Conservation (phyloP, 1,140 invertebrate genomes). For the Papilio glaucus region DNA sequence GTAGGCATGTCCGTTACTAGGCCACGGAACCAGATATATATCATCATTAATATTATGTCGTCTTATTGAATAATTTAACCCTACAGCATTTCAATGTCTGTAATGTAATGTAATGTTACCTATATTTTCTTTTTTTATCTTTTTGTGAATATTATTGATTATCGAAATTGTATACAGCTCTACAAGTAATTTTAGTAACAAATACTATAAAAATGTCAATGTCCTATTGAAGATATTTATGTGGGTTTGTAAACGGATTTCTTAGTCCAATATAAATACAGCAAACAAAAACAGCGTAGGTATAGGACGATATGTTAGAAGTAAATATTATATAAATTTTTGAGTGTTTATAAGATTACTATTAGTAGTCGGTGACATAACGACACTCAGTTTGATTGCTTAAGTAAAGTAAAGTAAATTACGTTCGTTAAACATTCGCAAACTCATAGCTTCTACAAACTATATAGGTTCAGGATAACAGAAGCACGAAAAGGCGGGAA, state of each 20-base stretch:
- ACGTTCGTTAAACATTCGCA: no score
- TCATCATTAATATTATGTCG: not conserved
- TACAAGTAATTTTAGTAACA: not conserved
- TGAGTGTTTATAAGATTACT: no score
- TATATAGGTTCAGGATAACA: not conserved
- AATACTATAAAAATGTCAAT: not conserved
- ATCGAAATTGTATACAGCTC: not conserved
- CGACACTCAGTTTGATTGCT: no score
- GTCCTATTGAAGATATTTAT: not conserved
- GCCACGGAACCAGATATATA: not conserved
- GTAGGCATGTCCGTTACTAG: conserved; percentile 15
- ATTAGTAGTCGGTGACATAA: no score
- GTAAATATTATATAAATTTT: no score
- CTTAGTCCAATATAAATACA: not conserved
- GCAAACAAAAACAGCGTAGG: no score
- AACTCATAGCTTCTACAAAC: no score
- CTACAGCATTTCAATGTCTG: no score
- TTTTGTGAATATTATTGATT: not conserved
- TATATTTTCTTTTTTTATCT: no score
- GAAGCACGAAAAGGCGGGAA: not conserved
- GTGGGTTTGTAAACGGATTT: not conserved
- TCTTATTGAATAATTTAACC: not conserved
- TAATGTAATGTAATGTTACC: no score
- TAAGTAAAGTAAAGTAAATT: no score
- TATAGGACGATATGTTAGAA: no score